A percentile compares a stretch with the other conserved stretches of the same genome.
Evolutionary conservation across 2,888 invertebrate genomes (phyloP).

Genomic region (Synergus japonicus): DNA sequence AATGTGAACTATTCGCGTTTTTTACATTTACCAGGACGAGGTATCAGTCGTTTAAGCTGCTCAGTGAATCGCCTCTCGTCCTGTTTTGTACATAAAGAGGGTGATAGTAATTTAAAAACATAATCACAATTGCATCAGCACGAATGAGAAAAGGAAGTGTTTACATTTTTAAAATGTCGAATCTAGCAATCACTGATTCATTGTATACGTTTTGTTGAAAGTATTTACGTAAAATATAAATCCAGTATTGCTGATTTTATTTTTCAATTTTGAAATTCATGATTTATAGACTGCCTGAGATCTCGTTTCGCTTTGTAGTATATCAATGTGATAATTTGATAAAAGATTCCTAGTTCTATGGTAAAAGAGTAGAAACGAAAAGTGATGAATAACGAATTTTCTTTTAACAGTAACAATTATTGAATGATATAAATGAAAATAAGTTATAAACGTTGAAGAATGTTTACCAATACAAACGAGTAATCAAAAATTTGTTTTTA

Average conservation of each 20-base stretch:
- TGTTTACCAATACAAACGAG: not conserved
- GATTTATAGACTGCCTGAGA: constrained; percentile 17
- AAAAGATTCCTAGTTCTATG: not conserved
- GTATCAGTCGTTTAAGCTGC: not conserved
- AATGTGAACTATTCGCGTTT: constrained; percentile 16
- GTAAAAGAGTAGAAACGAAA: not conserved
- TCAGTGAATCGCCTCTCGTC: not conserved
- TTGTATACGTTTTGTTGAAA: not conserved
- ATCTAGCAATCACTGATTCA: not conserved
- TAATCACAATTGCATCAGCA: not conserved
- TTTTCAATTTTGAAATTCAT: not conserved
- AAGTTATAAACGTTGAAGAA: not conserved
- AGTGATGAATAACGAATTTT: not conserved
- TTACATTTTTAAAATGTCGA: not conserved
- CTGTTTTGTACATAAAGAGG: constrained; percentile 29
- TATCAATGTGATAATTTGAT: not conserved
- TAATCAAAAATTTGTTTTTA: not conserved
- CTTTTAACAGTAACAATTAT: not conserved
- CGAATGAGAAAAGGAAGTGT: not conserved
- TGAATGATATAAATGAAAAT: not conserved
- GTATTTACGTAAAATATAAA: not conserved
- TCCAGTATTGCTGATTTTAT: not conserved
- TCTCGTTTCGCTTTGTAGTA: not conserved
- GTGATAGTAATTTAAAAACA: constrained; percentile 1
- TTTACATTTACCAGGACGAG: constrained; percentile 16